Percentiles rank a stretch among this genome's conserved stretches.
Conservation (phyloP, 2,888 invertebrate genomes). For the Dasypogon diadema region DNA sequence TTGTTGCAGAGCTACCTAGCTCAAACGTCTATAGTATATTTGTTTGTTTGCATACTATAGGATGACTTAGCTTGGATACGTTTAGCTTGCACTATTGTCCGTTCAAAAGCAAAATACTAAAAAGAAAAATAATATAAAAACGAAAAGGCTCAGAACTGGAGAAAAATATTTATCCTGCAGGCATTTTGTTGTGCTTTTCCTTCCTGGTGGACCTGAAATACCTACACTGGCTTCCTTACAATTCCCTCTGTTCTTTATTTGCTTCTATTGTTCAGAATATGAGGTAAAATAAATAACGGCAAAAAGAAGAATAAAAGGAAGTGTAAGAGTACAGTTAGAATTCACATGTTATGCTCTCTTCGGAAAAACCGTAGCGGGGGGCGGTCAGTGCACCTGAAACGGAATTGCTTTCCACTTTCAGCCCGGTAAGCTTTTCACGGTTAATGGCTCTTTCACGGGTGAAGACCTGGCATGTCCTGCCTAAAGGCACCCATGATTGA, state of each 20-base stretch:
- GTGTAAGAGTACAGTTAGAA: not conserved
- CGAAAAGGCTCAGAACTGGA: constrained; percentile 24
- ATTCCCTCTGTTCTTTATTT: not conserved
- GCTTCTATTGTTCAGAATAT: constrained; percentile 17
- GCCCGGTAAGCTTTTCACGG: constrained; percentile 1
- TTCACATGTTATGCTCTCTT: constrained; percentile 7
- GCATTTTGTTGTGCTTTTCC: constrained; percentile 27
- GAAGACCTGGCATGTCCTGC: not conserved
- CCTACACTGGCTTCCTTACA: not conserved
- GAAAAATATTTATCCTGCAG: constrained; percentile 32
- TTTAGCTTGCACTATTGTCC: constrained; percentile 21
- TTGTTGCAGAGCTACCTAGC: constrained; percentile 15
- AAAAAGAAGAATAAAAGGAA: not conserved
- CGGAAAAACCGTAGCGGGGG: not conserved
- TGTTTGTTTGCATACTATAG: constrained; percentile 14
- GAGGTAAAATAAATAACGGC: constrained; percentile 19
- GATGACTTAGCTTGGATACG: constrained; percentile 15
- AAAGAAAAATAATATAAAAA: no score
- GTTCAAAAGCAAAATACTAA: constrained; percentile 2
- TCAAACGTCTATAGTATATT: constrained; percentile 1
- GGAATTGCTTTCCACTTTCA: not conserved
- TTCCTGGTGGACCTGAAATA: not conserved
- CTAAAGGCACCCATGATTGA: constrained; percentile 17
- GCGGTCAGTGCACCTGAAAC: constrained; percentile 9
- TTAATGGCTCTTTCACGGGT: constrained; percentile 30